A percentile compares a stretch with the other conserved stretches of the same genome.
Evolutionary conservation across 2,888 invertebrate species (phyloP).

Genomic region (Pristionchus entomophagus): DNA sequence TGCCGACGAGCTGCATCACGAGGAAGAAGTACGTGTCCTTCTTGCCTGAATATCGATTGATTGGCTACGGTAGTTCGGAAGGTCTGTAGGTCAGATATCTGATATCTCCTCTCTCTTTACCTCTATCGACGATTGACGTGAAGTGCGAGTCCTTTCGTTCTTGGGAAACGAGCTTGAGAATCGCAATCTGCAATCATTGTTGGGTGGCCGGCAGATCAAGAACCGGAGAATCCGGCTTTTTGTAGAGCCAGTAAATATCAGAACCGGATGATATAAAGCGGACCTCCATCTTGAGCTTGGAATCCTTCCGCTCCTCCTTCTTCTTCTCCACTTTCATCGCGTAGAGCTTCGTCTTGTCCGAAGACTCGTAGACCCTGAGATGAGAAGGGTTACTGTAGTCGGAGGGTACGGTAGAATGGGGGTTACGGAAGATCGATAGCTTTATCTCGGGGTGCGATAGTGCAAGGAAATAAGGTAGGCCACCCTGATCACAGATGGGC

Average conservation of each 20-base stretch:
- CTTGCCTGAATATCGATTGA: slow-evolving; percentile 14
- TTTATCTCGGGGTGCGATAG: no score
- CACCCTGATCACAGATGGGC: no score
- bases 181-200: slow-evolving; percentile 56
- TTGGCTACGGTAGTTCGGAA: background rate
- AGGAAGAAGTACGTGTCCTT: slow-evolving; percentile 60
- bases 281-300: slow-evolving; percentile 72
- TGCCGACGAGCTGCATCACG: slow-evolving; percentile 69
- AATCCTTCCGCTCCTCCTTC: slow-evolving; percentile 59
- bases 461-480: no score
- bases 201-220: no score
- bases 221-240: no score
- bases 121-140: slow-evolving; percentile 66
- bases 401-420: background rate
- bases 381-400: background rate
- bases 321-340: slow-evolving; percentile 73
- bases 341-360: slow-evolving; percentile 56
- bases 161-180: slow-evolving; percentile 62
- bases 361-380: slow-evolving; percentile 56
- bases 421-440: no score
- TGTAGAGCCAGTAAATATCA: no score
- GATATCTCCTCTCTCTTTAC: slow-evolving; percentile 51
- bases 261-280: background rate
- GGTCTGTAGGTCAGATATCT: background rate
- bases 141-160: slow-evolving; percentile 61